phyloP scores from a whole-genome alignment of 2,113 vertebrate genomes.

The Podilymbus podiceps region DNA sequence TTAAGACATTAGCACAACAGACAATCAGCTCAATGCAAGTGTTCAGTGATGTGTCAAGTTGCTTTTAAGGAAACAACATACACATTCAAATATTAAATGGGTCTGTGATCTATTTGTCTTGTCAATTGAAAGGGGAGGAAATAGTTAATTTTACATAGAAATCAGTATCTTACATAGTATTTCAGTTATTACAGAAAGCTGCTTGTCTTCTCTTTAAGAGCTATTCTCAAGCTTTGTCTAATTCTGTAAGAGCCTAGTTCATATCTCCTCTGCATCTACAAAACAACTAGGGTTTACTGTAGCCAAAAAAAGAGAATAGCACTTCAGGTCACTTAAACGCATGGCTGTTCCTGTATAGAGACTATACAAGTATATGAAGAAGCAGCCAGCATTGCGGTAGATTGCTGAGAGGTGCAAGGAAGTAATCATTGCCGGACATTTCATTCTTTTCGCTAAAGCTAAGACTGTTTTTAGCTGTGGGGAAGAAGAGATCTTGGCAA shows the following conservation, averaged over 20 bases:
- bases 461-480: not conserved
- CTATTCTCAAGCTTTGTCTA: not conserved
- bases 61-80: not conserved
- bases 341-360: not conserved
- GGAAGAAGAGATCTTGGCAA: not conserved
- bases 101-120: not conserved
- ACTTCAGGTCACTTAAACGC: not conserved
- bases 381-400: not conserved
- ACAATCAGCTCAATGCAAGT: not conserved
- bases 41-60: not conserved
- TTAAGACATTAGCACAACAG: not conserved
- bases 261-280: not conserved
- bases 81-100: not conserved
- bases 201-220: not conserved
- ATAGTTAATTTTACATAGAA: not conserved
- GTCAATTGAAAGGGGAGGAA: not conserved
- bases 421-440: not conserved
- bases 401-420: not conserved
- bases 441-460: not conserved
- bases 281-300: not conserved
- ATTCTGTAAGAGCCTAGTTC: not conserved
- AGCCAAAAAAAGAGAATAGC: not conserved
- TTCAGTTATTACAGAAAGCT: not conserved
- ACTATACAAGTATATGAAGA: not conserved
- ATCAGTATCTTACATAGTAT: not conserved